Evolutionary conservation across 2,888 invertebrate genomes (phyloP), one percentile per base, ranked within the genome.

Genomic region (Leptinotarsa rubiginosa): DNA sequence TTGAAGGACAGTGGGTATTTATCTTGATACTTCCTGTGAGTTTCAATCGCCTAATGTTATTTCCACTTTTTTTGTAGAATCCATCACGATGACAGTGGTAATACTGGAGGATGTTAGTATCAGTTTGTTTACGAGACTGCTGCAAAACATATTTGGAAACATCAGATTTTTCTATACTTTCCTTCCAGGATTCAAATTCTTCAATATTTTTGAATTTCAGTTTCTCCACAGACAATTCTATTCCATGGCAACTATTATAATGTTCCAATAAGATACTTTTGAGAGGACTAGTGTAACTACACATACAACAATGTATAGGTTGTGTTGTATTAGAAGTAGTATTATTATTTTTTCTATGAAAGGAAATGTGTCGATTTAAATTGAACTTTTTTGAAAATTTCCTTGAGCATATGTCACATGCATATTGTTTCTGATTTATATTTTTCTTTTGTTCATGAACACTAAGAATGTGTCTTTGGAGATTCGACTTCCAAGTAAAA

Each of bases 1-100:
- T 72, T 1, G 82, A 79, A 1, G 83, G 83, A 67, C 83, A 83
- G 69, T 78, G 79, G 16, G 79, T 83, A 72, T 77, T 75, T 4
- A 83, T 82, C 75, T 83, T 83, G 31, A 72, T 77, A 25, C 77
- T 79, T 3, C 80, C 80, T 47, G 75, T 75, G 12, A 64, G 67
- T 67, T 81, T 81, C 64, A 78, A 49, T 16, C 74, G 69, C 7
- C 80, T 65, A 4, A 79, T 69, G 50, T 79, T 77, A 59, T 77
- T 79, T 1, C 79, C 78, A 62, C 68, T 72, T 4, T 73, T 66
- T 47, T 75, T 72, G 47, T 73, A 79, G 59, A 66, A 73, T 12
- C 81, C 81, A 22, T 79, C 77, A 47, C 81, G 72, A 47, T 80
- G 78, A 56, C 72, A 72, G 4, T 50, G 49, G 41, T 72, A 72